Evolutionary conservation across 2,888 invertebrate species (phyloP), one percentile per base, ranked within the genome.

Genomic region (Eulithis testata): DNA sequence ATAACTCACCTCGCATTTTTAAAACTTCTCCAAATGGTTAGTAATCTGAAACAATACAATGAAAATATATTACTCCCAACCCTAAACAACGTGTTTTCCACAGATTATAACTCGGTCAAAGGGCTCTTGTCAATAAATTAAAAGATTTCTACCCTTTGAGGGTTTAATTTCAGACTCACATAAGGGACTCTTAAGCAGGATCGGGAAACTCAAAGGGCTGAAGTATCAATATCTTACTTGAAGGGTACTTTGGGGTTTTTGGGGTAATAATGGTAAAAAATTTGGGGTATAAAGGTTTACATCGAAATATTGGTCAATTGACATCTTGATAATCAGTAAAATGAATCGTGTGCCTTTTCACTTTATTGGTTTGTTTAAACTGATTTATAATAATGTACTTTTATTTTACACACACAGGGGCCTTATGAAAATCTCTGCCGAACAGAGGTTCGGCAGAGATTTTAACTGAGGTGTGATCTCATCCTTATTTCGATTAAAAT

Each of bases 161-260:
- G 59, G 51, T 62, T 52, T 55, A 66, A 66, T 63, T 66, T 51
- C 49, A 63, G 58, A 43, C 57, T 43, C 55, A 59, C 14, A 50
- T 51, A 54, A 52, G 47, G 52, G 47, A 55, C 62, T 58, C 66
- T 66, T 59, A 27, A 50, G 40, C 37, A 37, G 27, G 47, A 43
- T 62, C 54, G 43, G 31, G 44, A 45, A 45, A 37, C 57, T 65
- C 70, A 72, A 70, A 70, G 69, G 65, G 65, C 61, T 68, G 37
- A 47, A 72, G 72, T 65, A 67, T 68, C 66, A 72, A 70, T 70
- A 68, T 68, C 68, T 52, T 65, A 11, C 54, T 62, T 57, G 53
- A 68, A 63, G 57, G 64, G 57, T 31, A 47, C 55, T 66, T 52
- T 27, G 43, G 5, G 49, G 57, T 27, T 51, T 65, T 55, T 49